Evolutionary conservation across 2,888 invertebrate genomes (phyloP), one percentile per base, ranked within the genome.

Genomic region (Thyatira batis): DNA sequence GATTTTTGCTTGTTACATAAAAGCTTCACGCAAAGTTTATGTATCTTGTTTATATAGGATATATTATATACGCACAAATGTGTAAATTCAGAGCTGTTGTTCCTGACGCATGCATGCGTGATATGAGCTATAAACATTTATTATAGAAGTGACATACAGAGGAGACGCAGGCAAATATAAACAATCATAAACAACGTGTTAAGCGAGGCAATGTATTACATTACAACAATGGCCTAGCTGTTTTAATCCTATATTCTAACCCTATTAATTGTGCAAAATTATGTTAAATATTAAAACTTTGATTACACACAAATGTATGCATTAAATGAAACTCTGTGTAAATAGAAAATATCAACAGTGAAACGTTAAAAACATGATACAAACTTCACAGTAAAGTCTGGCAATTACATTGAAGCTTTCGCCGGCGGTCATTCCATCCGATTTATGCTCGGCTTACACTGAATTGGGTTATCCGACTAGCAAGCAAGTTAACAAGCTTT

Each of bases 111-210:
- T 6, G 71, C 58, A 66, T 66, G 67, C 17, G 8, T 73, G 72
- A 78, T 74, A 71, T 71, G 68, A 70, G 71, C 73, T 70, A 76
- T 79, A 76, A 76, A 76, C 74, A 78, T 76, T 74, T 68, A 73
- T 76, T 77, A 72, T 62, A 54, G 63, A 57, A 39, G 39, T 39
- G 39, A 39, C 39, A 39, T 39, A 60, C 64, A 60, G 60, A 59
- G 54, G 51, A 57, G 59, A 60, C 63, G 65, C 63, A 71, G 65
- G 65, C 63, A 65, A 63, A 64, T 28, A 27, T 17, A 17, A 28
- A 48, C 17, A 48, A 20, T 23, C 45, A 21, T 21, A 45, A n/a
- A 45, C 45, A 3, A 21, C 20, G 1, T 20, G 1, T 9, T 21
- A 49, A 33, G 13, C 28, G 5, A 20, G 20, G 20, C 20, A 20